A percentile compares a stretch with the other conserved stretches of the same genome.
phyloP scores from a whole-genome alignment of 2,888 invertebrate genomes.

The Notodonta ziczac region DNA sequence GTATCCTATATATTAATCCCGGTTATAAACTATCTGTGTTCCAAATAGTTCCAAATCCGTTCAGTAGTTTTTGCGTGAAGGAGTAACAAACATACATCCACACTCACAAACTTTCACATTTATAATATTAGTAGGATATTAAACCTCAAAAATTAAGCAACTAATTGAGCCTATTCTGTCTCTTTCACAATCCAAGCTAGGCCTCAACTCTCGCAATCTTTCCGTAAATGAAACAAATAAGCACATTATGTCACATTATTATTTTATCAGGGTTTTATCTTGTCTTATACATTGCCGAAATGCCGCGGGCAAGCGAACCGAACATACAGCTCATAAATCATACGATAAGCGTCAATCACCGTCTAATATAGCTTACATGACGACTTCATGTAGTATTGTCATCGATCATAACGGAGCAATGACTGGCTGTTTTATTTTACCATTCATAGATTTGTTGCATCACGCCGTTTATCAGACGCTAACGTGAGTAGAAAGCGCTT shows the following conservation, averaged over 20 bases:
- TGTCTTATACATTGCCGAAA: background rate
- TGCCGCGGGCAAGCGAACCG: background rate
- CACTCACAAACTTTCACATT: no score
- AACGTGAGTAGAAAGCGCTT: constrained; percentile 2
- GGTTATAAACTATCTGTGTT: no score
- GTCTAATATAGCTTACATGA: constrained; percentile 7
- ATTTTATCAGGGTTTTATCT: background rate
- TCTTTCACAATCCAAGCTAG: background rate
- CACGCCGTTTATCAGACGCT: background rate
- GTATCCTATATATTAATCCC: no score
- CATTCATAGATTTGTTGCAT: constrained; percentile 3
- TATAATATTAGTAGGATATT: no score
- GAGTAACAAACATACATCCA: no score
- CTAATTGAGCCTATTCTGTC: background rate
- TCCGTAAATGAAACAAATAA: background rate
- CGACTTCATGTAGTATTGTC: constrained; percentile 4
- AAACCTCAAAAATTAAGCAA: no score
- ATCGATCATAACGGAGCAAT: constrained; percentile 3
- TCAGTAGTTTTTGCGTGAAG: no score
- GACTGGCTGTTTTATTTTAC: constrained; percentile 1
- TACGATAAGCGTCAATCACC: constrained; percentile 2
- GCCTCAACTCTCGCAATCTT: background rate
- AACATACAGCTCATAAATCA: constrained; percentile 3
- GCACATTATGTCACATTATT: constrained; percentile 3
- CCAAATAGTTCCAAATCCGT: no score